A percentile compares a stretch with the other conserved stretches of the same genome.
Evolutionary conservation across 2,113 vertebrate genomes (phyloP).

Genomic region (Pseudopodoces humilis): DNA sequence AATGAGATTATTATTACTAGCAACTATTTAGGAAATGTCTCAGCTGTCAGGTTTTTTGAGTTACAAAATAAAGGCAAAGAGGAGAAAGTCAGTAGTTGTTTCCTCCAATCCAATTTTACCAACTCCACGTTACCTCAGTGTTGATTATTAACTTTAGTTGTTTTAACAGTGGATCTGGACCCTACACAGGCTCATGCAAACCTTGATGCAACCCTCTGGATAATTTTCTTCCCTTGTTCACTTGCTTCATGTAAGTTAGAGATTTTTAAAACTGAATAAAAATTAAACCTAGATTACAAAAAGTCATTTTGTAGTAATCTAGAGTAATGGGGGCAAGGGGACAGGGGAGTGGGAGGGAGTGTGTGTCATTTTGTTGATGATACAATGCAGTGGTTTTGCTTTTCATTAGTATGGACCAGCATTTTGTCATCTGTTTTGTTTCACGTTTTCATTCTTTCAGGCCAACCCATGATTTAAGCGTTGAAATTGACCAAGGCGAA

Average conservation of each 20-base stretch:
- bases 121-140: not conserved
- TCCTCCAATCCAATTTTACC: not conserved
- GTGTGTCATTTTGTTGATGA: not conserved
- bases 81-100: not conserved
- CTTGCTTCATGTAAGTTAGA: not conserved
- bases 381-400: not conserved
- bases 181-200: not conserved
- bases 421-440: not conserved
- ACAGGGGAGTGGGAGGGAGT: too few relatives aligned
- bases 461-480: rapidly evolving
- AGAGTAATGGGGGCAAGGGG: not conserved
- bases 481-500: not conserved
- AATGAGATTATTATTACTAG: not conserved
- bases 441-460: not conserved
- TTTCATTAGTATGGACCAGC: not conserved
- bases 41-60: not conserved
- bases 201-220: not conserved
- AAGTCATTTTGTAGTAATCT: not conserved
- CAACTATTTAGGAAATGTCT: not conserved
- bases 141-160: not conserved
- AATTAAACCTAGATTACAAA: not conserved
- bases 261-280: not conserved
- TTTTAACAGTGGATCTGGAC: not conserved
- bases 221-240: not conserved
- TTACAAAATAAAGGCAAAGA: not conserved